Evolutionary conservation across 2,113 vertebrate species (phyloP).

Genomic region (Amia ocellicauda): DNA sequence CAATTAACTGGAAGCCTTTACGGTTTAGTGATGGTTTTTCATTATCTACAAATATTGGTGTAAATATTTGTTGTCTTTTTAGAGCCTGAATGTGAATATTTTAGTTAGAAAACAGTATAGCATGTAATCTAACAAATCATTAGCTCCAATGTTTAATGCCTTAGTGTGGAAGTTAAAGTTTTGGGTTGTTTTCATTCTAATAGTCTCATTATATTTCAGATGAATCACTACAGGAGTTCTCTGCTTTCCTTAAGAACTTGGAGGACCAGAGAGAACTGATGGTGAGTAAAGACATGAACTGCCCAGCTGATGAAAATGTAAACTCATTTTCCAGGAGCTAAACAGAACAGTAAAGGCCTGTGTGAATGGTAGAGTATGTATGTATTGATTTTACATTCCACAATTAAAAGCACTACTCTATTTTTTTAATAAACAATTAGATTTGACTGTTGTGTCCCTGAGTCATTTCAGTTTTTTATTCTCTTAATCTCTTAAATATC

Average conservation of each 20-base stretch:
- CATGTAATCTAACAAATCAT: not conserved
- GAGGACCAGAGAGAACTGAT: conserved; percentile 96
- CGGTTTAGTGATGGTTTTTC: too few species aligned
- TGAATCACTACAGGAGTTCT: conserved; percentile 92
- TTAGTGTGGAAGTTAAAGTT: too few species aligned
- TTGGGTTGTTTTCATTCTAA: too few species aligned
- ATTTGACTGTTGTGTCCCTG: not conserved
- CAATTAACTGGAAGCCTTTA: too few species aligned
- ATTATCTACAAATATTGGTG: too few species aligned
- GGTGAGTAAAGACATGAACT: conserved; percentile 66
- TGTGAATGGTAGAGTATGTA: conserved; percentile 25
- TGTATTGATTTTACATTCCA: conserved; percentile 16
- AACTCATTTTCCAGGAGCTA: too few species aligned
- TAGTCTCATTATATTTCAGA: conserved; percentile 64
- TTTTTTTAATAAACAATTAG: not conserved
- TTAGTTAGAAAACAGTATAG: not conserved
- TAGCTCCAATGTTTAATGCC: too few species aligned
- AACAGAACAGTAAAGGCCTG: conserved; percentile 32
- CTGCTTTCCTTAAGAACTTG: conserved; percentile 85
- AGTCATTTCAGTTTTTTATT: conserved; percentile 16
- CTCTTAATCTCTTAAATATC: too few species aligned
- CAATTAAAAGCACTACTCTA: not conserved
- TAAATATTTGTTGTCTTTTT: too few species aligned
- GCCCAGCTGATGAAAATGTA: not conserved
- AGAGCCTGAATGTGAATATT: too few species aligned